These are phyloP conservation scores for Erythrocercus mccallii DNA, from an alignment of 2,113 vertebrate species.

Conservation along the genomic window DNA sequence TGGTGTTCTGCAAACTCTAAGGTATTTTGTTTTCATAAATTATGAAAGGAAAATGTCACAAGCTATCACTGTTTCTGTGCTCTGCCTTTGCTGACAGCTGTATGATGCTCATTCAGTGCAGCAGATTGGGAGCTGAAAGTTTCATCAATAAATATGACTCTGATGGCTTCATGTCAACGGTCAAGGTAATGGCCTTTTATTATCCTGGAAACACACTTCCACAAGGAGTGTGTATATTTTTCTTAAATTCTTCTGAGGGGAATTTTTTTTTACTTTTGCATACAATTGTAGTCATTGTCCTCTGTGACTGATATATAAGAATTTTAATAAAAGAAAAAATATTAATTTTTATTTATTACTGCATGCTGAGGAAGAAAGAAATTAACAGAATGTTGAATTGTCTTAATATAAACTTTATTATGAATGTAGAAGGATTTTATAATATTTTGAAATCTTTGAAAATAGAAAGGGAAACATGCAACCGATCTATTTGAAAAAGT, in stretches of 20 bases:
- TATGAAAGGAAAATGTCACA: conserved; percentile 96
- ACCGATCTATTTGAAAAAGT: not conserved
- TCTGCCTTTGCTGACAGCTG: conserved; percentile 96
- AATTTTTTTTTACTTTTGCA: not conserved
- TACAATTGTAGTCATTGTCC: conserved; percentile 6
- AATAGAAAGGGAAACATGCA: not conserved
- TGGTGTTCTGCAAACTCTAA: conserved; percentile 82
- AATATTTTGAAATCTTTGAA: not conserved
- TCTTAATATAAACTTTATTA: not conserved
- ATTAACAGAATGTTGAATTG: not conserved
- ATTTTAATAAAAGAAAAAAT: not conserved
- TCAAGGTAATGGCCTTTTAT: conserved; percentile 98
- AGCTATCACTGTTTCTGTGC: conserved; percentile 85
- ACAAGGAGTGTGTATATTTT: not conserved
- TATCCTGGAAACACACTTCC: conserved; percentile 76
- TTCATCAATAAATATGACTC: conserved; percentile 99
- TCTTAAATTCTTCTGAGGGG: conserved; percentile 22
- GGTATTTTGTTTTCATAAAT: conserved; percentile 98
- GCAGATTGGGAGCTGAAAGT: conserved; percentile 98
- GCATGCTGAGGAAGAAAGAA: not conserved
- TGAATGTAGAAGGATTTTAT: not conserved
- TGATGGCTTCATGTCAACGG: conserved; percentile 95
- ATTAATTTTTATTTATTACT: not conserved
- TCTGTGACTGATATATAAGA: not conserved
- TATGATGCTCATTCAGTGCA: conserved; percentile 97